Evolutionary conservation across 1,140 invertebrate genomes (phyloP), one percentile per base, ranked within the genome.

Genomic region (Zaprionus davidi): DNA sequence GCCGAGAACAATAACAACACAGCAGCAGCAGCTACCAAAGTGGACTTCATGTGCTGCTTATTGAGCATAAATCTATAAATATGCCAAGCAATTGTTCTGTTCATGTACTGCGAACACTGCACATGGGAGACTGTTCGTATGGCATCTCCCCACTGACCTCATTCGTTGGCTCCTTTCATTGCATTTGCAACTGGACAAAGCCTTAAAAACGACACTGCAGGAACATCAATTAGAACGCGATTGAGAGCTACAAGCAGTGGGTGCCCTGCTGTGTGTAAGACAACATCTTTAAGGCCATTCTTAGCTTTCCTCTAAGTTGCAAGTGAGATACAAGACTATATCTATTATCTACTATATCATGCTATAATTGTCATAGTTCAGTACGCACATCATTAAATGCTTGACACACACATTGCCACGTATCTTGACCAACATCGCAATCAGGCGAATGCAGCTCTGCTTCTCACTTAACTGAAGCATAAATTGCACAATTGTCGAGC

Each of bases 31-130:
- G 59, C 22, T 24, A 51, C 11, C n/a, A 34, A 24, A 79, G 58
- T 77, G 65, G 75, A 62, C 62, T 53, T 76, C 67, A 58, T 77
- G 49, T 71, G 55, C 71, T 49, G 46, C 64, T 76, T 62, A 71
- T 68, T 79, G 55, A 74, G 67, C 57, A 75, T 44, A 82, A 68
- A 78, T 78, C 78, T 71, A 88, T 88, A 87, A 87, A 76, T 76
- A 81, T 88, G 78, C 66, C 80, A 82, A 78, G 69, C 70, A 63
- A 72, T 77, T 77, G 75, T 77, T 73, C 70, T 41, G 28, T 20
- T 17, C 31, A 15, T 20, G 57, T 41, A 65, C 71, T 31, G 41
- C 41, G 55, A 73, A 79, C 66, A 34, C 9, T 34, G 68, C 49
- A 60, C 31, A 56, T 60, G n/a, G 24, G 38, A 55, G n/a, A 20